phyloP scores from a whole-genome alignment of 2,113 vertebrate genomes.

The Choloepus hoffmanni region DNA sequence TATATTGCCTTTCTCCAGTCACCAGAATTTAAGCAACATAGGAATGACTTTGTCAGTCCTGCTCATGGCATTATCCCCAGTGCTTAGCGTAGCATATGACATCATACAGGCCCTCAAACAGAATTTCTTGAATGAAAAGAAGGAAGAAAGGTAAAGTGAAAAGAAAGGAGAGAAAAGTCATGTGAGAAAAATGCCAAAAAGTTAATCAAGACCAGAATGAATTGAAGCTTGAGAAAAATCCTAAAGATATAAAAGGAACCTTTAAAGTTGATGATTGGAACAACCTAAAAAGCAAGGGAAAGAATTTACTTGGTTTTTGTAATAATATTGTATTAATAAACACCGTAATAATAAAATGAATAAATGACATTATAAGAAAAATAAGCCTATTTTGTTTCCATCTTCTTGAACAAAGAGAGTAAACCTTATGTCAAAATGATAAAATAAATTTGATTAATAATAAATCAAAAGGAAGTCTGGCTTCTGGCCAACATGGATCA shows the following conservation, averaged over 20 bases:
- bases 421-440: neutral
- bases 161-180: neutral
- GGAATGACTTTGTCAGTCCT: neutral
- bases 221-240: neutral
- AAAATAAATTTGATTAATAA: conserved; percentile 17
- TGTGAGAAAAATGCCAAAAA: neutral
- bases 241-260: neutral
- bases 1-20: neutral
- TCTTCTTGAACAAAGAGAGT: conserved; percentile 56
- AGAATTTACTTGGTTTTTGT: neutral
- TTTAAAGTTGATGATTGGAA: neutral
- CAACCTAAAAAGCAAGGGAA: neutral
- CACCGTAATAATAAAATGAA: neutral
- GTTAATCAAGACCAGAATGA: neutral
- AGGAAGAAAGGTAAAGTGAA: neutral
- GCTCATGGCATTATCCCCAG: neutral
- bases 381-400: conserved; percentile 33
- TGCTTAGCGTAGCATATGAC: too few relatives aligned
- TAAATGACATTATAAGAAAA: neutral
- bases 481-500: neutral
- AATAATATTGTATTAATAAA: neutral
- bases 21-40: conserved; percentile 14
- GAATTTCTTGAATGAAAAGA: conserved; percentile 20
- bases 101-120: neutral
- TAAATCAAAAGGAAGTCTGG: neutral